Conservation (phyloP, 2,888 invertebrate genomes). For the Phoronis australis region DNA sequence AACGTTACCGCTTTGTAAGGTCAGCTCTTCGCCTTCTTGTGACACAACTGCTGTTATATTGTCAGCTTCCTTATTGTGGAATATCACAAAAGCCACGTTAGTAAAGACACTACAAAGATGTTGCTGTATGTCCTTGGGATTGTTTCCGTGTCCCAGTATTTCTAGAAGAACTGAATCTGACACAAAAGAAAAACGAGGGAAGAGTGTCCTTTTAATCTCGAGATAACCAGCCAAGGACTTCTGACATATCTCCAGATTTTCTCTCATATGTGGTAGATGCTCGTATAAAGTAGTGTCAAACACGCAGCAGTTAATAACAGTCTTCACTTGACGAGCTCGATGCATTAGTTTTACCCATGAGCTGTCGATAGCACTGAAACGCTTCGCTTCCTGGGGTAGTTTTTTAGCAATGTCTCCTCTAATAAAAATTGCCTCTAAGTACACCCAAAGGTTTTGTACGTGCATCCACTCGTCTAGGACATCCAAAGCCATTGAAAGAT, state of each 20-base stretch:
- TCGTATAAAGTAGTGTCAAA: conserved; percentile 77
- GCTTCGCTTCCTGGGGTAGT: conserved; percentile 60
- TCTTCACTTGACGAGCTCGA: conserved; percentile 72
- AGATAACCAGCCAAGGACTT: conserved; percentile 82
- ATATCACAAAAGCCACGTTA: conserved; percentile 72
- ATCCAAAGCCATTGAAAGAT: conserved; percentile 73
- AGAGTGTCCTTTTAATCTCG: conserved; percentile 76
- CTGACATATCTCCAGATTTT: conserved; percentile 84
- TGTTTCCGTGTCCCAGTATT: conserved; percentile 83
- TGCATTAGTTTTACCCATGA: conserved; percentile 83
- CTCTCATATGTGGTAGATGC: conserved; percentile 71
- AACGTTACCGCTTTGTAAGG: conserved; percentile 58
- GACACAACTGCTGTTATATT: conserved; percentile 70
- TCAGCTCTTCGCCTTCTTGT: conserved; percentile 69
- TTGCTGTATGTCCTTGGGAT: conserved; percentile 73
- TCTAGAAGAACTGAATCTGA: conserved; percentile 84
- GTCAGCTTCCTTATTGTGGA: conserved; percentile 72
- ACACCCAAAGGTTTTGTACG: conserved; percentile 85
- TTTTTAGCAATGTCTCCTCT: conserved; percentile 87
- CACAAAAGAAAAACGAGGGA: conserved; percentile 85
- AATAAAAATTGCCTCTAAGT: conserved; percentile 84
- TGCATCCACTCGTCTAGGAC: conserved; percentile 79
- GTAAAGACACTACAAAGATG: conserved; percentile 83
- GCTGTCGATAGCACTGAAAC: conserved; percentile 71
- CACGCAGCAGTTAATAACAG: conserved; percentile 78